phyloP scores from a whole-genome alignment of 53 echinoderm and acorn worm species.

The Pentamera pediparva region DNA sequence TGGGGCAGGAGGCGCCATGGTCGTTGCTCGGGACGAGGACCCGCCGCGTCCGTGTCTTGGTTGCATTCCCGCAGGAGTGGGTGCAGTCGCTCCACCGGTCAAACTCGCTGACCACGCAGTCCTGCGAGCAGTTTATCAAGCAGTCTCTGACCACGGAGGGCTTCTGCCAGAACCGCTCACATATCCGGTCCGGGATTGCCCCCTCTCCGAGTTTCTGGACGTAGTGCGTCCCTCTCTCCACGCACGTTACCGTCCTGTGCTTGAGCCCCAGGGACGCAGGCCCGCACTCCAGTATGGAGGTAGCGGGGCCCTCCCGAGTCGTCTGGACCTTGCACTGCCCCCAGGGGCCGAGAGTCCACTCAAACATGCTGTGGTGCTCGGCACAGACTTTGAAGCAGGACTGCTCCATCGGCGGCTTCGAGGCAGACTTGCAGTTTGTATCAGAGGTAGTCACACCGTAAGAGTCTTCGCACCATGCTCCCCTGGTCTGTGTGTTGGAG shows the following conservation, averaged over 20 bases:
- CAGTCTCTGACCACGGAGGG: slow-evolving; percentile 66
- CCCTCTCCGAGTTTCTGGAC: slow-evolving; percentile 48
- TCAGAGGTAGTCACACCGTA: slow-evolving; percentile 54
- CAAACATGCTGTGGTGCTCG: slow-evolving; percentile 65
- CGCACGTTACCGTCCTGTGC: slow-evolving; percentile 67
- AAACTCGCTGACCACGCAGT: slow-evolving; percentile 77
- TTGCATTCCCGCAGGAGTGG: slow-evolving; percentile 88
- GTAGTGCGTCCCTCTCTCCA: slow-evolving; percentile 62
- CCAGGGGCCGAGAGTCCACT: slow-evolving; percentile 84
- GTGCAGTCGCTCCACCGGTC: slow-evolving; percentile 80
- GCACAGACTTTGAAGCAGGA: slow-evolving; percentile 88
- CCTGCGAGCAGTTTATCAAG: slow-evolving; percentile 80
- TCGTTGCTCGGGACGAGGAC: slow-evolving; percentile 67
- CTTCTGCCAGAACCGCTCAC: slow-evolving; percentile 62
- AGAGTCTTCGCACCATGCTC: slow-evolving; percentile 72
- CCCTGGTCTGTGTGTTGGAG: slow-evolving; percentile 45
- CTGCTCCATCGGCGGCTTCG: slow-evolving; percentile 56
- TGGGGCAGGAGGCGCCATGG: slow-evolving; percentile 59
- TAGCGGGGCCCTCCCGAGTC: background rate
- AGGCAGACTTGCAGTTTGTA: slow-evolving; percentile 54
- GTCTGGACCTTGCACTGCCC: slow-evolving; percentile 44
- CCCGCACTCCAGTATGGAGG: slow-evolving; percentile 53
- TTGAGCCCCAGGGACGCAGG: slow-evolving; percentile 63
- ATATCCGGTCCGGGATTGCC: slow-evolving; percentile 57
- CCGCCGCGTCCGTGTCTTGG: slow-evolving; percentile 64